A percentile compares a stretch with the other conserved stretches of the same genome.
These are phyloP conservation scores for Pterocles orientalis DNA, from an alignment of 2,113 vertebrate species.

Conservation along the genomic window DNA sequence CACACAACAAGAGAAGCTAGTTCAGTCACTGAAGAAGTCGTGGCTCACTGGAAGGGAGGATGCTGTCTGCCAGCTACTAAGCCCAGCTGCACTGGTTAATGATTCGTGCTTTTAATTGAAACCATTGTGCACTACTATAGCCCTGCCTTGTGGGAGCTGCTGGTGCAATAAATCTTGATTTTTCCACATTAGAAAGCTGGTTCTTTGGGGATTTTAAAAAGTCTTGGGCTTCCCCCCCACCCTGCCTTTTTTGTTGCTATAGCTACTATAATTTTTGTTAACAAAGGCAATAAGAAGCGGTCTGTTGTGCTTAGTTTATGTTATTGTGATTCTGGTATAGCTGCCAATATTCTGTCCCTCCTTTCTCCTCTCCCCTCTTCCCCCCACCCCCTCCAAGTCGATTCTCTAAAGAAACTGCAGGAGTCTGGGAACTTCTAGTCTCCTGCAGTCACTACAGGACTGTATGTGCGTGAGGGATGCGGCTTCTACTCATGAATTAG, in stretches of 20 bases:
- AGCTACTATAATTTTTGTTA: conserved; percentile 15
- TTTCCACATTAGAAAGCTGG: conserved; percentile 24
- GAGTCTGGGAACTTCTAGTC: neutral
- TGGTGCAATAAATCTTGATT: conserved; percentile 19
- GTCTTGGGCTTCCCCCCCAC: accelerated
- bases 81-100: conserved; percentile 4
- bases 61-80: neutral
- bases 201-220: conserved; percentile 10
- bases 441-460: neutral
- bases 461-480: accelerated
- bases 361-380: neutral
- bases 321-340: neutral
- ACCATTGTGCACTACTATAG: neutral
- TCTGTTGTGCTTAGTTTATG: neutral
- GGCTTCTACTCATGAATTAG: neutral
- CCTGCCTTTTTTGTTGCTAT: neutral
- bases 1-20: neutral
- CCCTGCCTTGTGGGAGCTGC: conserved; percentile 3
- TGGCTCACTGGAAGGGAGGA: neutral
- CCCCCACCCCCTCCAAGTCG: neutral
- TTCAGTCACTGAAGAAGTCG: neutral
- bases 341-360: neutral
- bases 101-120: conserved; percentile 42
- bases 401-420: neutral
- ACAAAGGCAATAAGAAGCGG: neutral